Conservation (phyloP, 2,888 invertebrate species). For the Pegoplata infirma region DNA sequence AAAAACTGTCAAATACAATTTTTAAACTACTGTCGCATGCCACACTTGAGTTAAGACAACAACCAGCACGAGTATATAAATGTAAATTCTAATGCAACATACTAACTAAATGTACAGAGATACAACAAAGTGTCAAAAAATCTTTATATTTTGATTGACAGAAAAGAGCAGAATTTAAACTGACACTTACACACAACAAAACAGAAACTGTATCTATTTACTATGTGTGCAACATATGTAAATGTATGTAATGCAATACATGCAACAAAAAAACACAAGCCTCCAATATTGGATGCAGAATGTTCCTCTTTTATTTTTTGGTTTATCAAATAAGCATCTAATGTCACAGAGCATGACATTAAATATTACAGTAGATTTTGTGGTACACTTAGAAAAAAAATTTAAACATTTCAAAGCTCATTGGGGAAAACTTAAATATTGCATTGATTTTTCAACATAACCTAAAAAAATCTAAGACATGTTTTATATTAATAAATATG, state of each 20-base stretch:
- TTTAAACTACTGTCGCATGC: conserved; percentile 62
- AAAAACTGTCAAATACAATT: conserved; percentile 59
- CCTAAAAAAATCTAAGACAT: no score
- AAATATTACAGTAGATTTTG: conserved; percentile 20
- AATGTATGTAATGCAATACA: conserved; percentile 32
- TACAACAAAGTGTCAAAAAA: conserved; percentile 62
- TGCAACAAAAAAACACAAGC: conserved; percentile 15
- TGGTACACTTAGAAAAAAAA: conserved; percentile 19
- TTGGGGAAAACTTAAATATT: no score
- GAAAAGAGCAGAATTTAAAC: conserved; percentile 58
- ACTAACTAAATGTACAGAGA: conserved; percentile 25
- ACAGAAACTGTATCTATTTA: conserved; percentile 47
- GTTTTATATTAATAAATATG: no score
- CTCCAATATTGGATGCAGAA: conserved; percentile 28
- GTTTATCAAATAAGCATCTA: conserved; percentile 48
- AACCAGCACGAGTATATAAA: conserved; percentile 27
- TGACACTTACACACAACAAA: conserved; percentile 53
- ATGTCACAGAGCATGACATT: conserved; percentile 50
- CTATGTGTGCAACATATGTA: conserved; percentile 34
- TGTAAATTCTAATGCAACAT: conserved; percentile 45
- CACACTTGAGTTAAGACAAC: conserved; percentile 60
- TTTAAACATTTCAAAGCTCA: no score
- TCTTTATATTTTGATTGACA: conserved; percentile 61
- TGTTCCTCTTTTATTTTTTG: conserved; percentile 1
- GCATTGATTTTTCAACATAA: no score